Evolutionary conservation across 2,888 invertebrate genomes (phyloP).

Genomic region (Andrena bucephala): DNA sequence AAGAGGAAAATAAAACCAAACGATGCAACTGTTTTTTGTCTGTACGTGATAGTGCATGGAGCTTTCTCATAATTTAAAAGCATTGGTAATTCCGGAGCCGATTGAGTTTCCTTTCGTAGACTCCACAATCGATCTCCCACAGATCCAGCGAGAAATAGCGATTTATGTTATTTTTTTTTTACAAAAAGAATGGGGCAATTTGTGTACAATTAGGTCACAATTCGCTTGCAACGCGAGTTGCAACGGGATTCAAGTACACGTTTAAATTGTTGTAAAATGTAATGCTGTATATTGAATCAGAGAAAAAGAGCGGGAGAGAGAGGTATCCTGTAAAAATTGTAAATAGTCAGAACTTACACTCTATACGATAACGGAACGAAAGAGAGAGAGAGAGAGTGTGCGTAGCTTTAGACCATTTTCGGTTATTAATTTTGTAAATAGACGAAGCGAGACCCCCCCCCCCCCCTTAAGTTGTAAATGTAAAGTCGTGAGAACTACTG

Average conservation of each 20-base stretch:
- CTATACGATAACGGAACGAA: slow-evolving; percentile 41
- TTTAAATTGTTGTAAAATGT: slow-evolving; percentile 76
- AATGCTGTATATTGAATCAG: slow-evolving; percentile 77
- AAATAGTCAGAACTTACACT: slow-evolving; percentile 74
- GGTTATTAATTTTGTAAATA: slow-evolving; percentile 76
- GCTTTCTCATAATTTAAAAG: slow-evolving; percentile 36
- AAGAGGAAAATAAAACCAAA: not conserved
- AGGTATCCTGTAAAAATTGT: slow-evolving; percentile 80
- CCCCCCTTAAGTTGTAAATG: slow-evolving; percentile 77
- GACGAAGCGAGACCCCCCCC: slow-evolving; percentile 56
- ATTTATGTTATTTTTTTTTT: not conserved
- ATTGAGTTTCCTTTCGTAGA: slow-evolving; percentile 9
- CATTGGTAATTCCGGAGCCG: slow-evolving; percentile 22
- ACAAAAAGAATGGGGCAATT: slow-evolving; percentile 52
- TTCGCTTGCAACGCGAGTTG: slow-evolving; percentile 30
- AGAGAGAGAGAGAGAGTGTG: slow-evolving; percentile 28
- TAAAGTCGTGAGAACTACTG: slow-evolving; percentile 64
- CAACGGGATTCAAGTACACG: slow-evolving; percentile 40
- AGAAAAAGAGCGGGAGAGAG: slow-evolving; percentile 21
- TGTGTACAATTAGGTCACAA: slow-evolving; percentile 51
- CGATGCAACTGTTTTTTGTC: not conserved
- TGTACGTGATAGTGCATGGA: not conserved
- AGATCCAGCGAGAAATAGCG: slow-evolving; percentile 6
- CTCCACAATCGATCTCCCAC: slow-evolving; percentile 18
- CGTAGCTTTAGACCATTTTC: slow-evolving; percentile 72